These are phyloP conservation scores for Myotis daubentonii DNA, from an alignment of 2,797 vertebrate genomes.

Conservation along the genomic window DNA sequence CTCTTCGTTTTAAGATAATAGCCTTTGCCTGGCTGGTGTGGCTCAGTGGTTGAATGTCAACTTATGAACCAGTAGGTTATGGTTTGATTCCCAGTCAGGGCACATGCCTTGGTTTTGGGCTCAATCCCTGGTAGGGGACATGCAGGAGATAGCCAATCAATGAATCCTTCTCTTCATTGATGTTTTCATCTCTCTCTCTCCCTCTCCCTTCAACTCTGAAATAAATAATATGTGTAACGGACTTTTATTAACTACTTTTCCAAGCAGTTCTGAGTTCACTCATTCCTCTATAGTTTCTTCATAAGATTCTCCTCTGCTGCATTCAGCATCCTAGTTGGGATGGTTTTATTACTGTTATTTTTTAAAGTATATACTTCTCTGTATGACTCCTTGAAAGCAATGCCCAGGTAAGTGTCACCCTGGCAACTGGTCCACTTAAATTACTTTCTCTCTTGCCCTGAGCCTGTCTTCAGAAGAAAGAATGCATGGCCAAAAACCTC, in stretches of 20 bases:
- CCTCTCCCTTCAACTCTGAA: too few species aligned
- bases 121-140: too few species aligned
- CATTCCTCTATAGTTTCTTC: neutral
- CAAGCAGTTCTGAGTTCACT: neutral
- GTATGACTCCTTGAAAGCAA: neutral
- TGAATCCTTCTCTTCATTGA: too few species aligned
- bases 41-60: too few species aligned
- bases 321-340: neutral
- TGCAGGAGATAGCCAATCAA: too few species aligned
- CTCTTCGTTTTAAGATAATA: neutral
- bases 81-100: too few species aligned
- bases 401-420: neutral
- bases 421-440: neutral
- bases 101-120: too few species aligned
- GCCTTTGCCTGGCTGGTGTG: neutral
- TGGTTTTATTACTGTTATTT: neutral
- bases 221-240: neutral
- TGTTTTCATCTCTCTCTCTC: too few species aligned
- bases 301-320: neutral
- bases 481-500: neutral
- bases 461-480: neutral
- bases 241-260: slow-evolving; percentile 23
- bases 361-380: neutral
- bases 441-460: neutral
- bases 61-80: too few species aligned